These are phyloP conservation scores for Agapostemon virescens DNA, from an alignment of 2,888 invertebrate species.

Conservation along the genomic window DNA sequence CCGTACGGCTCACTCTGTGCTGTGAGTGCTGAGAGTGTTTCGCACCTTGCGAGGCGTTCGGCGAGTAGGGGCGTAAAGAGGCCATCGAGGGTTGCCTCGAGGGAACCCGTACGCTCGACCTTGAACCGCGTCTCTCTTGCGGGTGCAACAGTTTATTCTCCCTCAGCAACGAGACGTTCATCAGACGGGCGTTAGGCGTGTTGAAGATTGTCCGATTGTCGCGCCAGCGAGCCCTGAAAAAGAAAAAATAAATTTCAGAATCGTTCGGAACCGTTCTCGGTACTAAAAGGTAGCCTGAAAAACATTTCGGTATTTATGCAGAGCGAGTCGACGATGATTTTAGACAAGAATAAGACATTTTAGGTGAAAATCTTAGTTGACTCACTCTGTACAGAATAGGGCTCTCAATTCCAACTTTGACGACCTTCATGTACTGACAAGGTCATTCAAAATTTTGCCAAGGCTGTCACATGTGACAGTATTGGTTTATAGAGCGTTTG, in stretches of 20 bases:
- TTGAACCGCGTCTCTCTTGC: constrained; percentile 89
- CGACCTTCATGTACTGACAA: no score
- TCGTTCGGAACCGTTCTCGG: no score
- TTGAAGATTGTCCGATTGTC: constrained; percentile 96
- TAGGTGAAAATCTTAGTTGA: no score
- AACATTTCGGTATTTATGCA: no score
- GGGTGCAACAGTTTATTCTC: constrained; percentile 91
- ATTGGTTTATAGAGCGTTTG: no score
- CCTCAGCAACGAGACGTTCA: constrained; percentile 92
- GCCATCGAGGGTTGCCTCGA: constrained; percentile 93
- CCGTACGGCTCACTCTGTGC: constrained; percentile 79
- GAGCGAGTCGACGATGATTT: no score
- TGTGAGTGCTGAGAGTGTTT: constrained; percentile 79
- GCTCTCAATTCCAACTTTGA: no score
- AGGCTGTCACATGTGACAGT: no score
- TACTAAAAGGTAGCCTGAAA: no score
- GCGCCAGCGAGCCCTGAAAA: constrained; percentile 91
- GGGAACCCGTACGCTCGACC: constrained; percentile 89
- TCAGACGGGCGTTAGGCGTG: constrained; percentile 95
- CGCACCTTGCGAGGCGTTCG: constrained; percentile 85
- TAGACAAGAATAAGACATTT: no score
- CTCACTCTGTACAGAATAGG: no score
- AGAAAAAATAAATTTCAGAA: constrained; percentile 69
- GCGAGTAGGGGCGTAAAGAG: constrained; percentile 90
- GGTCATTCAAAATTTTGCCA: no score